phyloP scores from a whole-genome alignment of 2,113 vertebrate genomes.

The Lycocorax pyrrhopterus region DNA sequence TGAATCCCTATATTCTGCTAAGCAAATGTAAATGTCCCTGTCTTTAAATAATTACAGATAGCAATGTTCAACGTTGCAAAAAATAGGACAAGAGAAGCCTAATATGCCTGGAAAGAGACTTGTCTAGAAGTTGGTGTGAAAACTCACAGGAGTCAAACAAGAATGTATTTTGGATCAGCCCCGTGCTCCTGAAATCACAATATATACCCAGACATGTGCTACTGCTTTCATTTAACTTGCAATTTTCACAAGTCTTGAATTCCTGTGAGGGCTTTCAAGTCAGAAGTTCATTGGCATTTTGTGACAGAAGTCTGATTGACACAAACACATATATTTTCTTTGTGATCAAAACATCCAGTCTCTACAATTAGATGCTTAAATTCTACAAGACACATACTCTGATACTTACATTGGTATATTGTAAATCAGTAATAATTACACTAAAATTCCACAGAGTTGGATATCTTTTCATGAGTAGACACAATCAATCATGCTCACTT shows the following conservation, averaged over 20 bases:
- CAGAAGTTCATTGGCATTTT: not conserved
- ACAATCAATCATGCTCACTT: not conserved
- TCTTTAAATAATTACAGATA: not conserved
- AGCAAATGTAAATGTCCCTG: not conserved
- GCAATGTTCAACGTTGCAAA: not conserved
- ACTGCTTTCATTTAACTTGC: not conserved
- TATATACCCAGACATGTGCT: not conserved
- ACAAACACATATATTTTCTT: not conserved
- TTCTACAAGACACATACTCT: not conserved
- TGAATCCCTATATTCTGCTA: not conserved
- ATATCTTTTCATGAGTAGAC: not conserved
- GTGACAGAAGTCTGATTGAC: not conserved
- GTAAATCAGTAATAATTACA: not conserved
- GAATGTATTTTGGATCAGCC: not conserved
- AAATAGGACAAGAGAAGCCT: not conserved
- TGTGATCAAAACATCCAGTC: not conserved
- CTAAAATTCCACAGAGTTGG: not conserved
- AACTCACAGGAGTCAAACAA: not conserved
- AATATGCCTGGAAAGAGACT: not conserved
- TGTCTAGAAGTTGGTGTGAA: not conserved
- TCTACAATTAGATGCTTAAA: not conserved
- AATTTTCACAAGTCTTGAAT: not conserved
- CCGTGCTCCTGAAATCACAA: not conserved
- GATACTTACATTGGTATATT: not conserved
- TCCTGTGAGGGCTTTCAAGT: not conserved